These are phyloP conservation scores for Agrotis exclamationis DNA, from an alignment of 2,888 invertebrate genomes.

Conservation along the genomic window DNA sequence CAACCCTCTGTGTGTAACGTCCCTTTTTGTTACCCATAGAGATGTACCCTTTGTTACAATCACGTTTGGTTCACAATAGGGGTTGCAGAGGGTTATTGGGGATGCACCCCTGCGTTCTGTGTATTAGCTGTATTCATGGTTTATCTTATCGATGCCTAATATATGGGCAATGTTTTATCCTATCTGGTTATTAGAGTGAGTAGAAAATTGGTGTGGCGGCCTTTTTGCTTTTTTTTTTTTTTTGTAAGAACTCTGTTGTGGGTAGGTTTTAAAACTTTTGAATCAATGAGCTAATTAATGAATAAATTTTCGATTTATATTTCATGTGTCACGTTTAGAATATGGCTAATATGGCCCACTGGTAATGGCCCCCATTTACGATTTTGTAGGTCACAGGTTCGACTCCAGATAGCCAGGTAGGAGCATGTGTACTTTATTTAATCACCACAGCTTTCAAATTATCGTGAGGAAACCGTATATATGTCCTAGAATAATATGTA, in stretches of 20 bases:
- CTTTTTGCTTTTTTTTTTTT: constrained; percentile 1
- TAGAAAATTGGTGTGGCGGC: constrained; percentile 48
- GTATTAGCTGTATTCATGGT: constrained; percentile 65
- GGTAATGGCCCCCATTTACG: too few species aligned
- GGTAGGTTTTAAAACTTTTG: neutral
- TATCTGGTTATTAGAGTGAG: constrained; percentile 57
- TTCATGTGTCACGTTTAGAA: too few species aligned
- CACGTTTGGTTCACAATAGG: constrained; percentile 80
- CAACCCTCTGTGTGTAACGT: constrained; percentile 69
- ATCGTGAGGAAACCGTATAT: too few species aligned
- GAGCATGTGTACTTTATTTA: too few species aligned
- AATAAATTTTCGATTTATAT: too few species aligned
- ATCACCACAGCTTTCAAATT: too few species aligned
- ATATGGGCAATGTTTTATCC: constrained; percentile 54
- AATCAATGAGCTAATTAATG: too few species aligned
- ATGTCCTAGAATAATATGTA: too few species aligned
- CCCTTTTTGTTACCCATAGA: constrained; percentile 78
- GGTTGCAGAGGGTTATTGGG: constrained; percentile 63
- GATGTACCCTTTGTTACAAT: constrained; percentile 83
- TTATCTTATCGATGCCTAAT: constrained; percentile 69
- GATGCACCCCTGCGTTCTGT: constrained; percentile 70
- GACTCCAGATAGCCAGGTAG: too few species aligned
- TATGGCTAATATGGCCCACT: too few species aligned
- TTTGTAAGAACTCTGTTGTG: neutral
- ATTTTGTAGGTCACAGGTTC: too few species aligned